Percentiles rank a stretch among this genome's conserved stretches.
These are phyloP conservation scores for Parazoanthus darwini DNA, from an alignment of 92 coral and sea anemone species.

Conservation along the genomic window DNA sequence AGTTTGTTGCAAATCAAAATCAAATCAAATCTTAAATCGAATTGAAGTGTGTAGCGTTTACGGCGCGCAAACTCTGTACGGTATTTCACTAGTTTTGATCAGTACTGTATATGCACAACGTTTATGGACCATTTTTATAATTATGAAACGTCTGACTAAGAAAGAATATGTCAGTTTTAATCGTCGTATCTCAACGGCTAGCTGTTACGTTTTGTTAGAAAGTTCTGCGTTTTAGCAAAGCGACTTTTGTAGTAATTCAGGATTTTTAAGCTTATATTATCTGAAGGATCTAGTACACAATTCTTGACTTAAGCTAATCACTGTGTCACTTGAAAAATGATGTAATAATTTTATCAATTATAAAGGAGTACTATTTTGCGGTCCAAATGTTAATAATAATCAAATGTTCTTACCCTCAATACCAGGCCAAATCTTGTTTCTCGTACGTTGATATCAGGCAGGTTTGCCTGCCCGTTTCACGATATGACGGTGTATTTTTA, in stretches of 20 bases:
- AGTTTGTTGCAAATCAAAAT: no score
- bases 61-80: background rate
- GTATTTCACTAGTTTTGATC: background rate
- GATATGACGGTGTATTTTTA: background rate
- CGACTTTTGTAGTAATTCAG: background rate
- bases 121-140: background rate
- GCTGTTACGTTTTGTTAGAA: background rate
- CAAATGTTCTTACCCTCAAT: background rate
- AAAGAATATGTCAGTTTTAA: background rate
- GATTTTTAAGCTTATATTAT: background rate
- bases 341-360: background rate
- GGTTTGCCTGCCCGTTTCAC: background rate
- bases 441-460: background rate
- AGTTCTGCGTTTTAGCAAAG: background rate
- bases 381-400: background rate
- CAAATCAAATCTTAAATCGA: background rate
- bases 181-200: background rate
- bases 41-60: background rate
- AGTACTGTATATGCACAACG: background rate
- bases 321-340: no score
- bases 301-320: background rate
- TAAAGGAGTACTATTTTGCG: background rate
- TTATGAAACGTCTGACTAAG: background rate
- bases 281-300: background rate
- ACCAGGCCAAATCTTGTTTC: no score